Evolutionary conservation across 1,140 invertebrate genomes (phyloP).

Genomic region (Tetramorium parvispinum): DNA sequence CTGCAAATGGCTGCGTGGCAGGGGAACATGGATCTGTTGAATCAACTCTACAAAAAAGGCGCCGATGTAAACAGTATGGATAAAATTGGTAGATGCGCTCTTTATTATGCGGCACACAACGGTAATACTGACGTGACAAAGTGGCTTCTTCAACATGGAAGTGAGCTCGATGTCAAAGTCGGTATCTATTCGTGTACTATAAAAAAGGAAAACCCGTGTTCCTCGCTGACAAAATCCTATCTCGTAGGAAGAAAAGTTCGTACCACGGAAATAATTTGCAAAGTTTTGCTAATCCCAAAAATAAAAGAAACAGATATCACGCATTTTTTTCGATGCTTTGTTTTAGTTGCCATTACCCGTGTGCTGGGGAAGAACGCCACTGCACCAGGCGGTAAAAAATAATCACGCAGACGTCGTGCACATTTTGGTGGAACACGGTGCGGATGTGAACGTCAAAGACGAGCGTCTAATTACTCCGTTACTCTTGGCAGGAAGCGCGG

Average conservation of each 20-base stretch:
- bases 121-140: conserved; percentile 43
- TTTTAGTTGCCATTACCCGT: conserved; percentile 66
- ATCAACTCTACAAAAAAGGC: conserved; percentile 51
- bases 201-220: background rate
- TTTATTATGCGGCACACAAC: conserved; percentile 70
- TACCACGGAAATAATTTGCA: background rate
- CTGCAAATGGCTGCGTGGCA: conserved; percentile 72
- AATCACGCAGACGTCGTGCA: conserved; percentile 70
- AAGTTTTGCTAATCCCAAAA: background rate
- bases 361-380: conserved; percentile 75
- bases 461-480: conserved; percentile 36
- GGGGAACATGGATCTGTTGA: conserved; percentile 59
- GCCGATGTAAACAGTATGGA: conserved; percentile 68
- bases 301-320: background rate
- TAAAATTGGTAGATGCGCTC: conserved; percentile 69
- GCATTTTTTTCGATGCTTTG: background rate
- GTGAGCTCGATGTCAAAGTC: conserved; percentile 35
- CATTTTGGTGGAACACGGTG: conserved; percentile 60
- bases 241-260: conserved; percentile 34
- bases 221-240: background rate
- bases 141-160: conserved; percentile 64
- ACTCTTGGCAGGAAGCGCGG: conserved; percentile 52
- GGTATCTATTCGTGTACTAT: conserved; percentile 57
- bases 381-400: conserved; percentile 76
- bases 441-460: conserved; percentile 52